These are phyloP conservation scores for Latrodectus geometricus DNA, from an alignment of 1,140 invertebrate species.

Conservation along the genomic window DNA sequence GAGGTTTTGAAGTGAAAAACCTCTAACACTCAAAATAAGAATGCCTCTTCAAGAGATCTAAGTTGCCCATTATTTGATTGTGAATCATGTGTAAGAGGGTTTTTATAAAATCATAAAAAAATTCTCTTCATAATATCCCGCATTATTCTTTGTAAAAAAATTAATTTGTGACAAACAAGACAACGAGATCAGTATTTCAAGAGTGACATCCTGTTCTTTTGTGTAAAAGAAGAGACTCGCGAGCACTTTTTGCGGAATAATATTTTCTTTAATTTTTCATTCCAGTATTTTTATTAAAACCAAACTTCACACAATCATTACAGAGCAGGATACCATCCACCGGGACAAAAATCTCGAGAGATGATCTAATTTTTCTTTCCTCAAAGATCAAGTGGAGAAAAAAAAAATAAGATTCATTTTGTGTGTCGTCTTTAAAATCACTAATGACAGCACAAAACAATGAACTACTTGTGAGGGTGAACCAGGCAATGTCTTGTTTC, in stretches of 20 bases:
- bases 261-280: too few relatives aligned
- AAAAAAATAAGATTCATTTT: conserved; percentile 25
- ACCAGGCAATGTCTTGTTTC: too few relatives aligned
- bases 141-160: background rate
- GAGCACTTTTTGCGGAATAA: too few relatives aligned
- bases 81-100: too few relatives aligned
- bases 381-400: background rate
- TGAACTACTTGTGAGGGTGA: background rate
- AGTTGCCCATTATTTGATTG: too few relatives aligned
- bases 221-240: too few relatives aligned
- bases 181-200: conserved; percentile 18
- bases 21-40: background rate
- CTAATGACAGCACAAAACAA: conserved; percentile 43
- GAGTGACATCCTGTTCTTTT: conserved; percentile 34
- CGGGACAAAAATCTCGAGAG: conserved; percentile 17
- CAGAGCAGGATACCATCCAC: conserved; percentile 37
- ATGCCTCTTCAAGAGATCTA: too few relatives aligned
- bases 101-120: too few relatives aligned
- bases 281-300: too few relatives aligned
- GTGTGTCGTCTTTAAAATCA: conserved; percentile 16
- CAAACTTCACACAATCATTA: background rate
- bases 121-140: background rate
- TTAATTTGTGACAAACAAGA: conserved; percentile 4
- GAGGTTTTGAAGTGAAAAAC: background rate
- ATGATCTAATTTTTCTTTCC: conserved; percentile 50